phyloP scores from a whole-genome alignment of 2,113 vertebrate species.

The Tetraodon nigroviridis region DNA sequence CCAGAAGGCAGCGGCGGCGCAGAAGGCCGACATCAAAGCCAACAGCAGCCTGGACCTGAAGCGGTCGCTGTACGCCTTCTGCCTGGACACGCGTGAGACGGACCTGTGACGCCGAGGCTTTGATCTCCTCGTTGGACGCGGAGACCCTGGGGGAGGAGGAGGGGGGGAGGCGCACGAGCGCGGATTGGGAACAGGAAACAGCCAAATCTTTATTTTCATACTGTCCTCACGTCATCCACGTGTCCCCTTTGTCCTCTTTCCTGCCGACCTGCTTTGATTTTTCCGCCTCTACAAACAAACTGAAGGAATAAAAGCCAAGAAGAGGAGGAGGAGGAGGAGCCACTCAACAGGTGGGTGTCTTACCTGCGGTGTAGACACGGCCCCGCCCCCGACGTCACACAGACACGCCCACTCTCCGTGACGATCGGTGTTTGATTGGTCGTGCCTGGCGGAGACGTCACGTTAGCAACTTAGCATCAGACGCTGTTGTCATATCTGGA shows the following conservation, averaged over 20 bases:
- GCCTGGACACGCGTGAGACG: slow-evolving; percentile 88
- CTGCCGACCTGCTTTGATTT: slow-evolving; percentile 5
- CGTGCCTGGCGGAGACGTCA: no score
- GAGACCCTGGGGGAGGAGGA: no score
- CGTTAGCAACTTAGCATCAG: not conserved
- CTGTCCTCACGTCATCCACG: slow-evolving; percentile 14
- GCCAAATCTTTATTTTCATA: slow-evolving; percentile 15
- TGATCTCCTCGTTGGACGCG: no score
- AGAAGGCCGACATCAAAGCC: slow-evolving; percentile 85
- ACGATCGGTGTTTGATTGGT: no score
- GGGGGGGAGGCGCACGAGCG: slow-evolving; percentile 5
- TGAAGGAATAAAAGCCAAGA: slow-evolving; percentile 21
- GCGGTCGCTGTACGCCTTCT: slow-evolving; percentile 89
- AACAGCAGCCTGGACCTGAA: slow-evolving; percentile 87
- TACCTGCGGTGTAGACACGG: no score
- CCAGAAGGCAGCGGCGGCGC: slow-evolving; percentile 63
- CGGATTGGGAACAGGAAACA: slow-evolving; percentile 6
- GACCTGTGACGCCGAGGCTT: slow-evolving; percentile 76
- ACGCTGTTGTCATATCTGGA: no score
- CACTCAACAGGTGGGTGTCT: slow-evolving; percentile 60
- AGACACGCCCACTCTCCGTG: no score
- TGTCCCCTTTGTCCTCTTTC: no score
- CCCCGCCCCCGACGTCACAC: no score
- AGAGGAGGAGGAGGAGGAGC: slow-evolving; percentile 36
- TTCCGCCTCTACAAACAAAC: not conserved